Evolutionary conservation across 1,140 invertebrate species (phyloP).

Genomic region (Adoxophyes honmai): DNA sequence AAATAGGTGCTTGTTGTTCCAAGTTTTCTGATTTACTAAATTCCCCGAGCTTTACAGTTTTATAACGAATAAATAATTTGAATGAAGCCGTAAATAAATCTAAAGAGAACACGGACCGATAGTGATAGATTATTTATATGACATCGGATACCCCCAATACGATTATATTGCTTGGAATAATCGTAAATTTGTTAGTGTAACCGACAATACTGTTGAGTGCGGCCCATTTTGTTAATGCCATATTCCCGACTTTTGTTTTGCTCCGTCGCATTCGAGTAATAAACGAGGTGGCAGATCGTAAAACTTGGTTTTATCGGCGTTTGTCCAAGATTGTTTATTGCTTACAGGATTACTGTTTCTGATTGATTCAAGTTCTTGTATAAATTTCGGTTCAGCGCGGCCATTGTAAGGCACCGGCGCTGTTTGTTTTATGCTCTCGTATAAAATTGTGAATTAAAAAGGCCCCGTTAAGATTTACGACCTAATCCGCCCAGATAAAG

Average conservation of each 20-base stretch:
- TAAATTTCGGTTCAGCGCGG: slow-evolving; percentile 47
- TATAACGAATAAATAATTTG: not conserved
- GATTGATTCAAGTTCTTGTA: slow-evolving; percentile 62
- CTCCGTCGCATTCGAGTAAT: slow-evolving; percentile 40
- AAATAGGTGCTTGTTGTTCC: not conserved
- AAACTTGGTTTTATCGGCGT: slow-evolving; percentile 57
- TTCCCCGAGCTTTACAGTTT: not conserved
- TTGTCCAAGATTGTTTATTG: slow-evolving; percentile 63
- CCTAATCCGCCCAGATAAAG: slow-evolving; percentile 34
- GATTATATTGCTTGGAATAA: slow-evolving; percentile 35
- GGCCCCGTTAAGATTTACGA: slow-evolving; percentile 37
- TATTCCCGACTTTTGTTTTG: slow-evolving; percentile 52
- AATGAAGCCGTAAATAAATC: slow-evolving; percentile 46
- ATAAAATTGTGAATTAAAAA: slow-evolving; percentile 47
- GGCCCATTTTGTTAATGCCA: slow-evolving; percentile 57
- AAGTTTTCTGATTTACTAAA: slow-evolving; percentile 3
- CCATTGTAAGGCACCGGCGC: slow-evolving; percentile 28
- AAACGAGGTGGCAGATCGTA: slow-evolving; percentile 70
- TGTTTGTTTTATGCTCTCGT: slow-evolving; percentile 44
- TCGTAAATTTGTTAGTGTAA: slow-evolving; percentile 54
- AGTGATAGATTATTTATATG: slow-evolving; percentile 51
- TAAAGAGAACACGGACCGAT: slow-evolving; percentile 36
- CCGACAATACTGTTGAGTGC: slow-evolving; percentile 46
- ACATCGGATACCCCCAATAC: slow-evolving; percentile 37
- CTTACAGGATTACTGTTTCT: slow-evolving; percentile 53